A percentile compares a stretch with the other conserved stretches of the same genome.
Conservation (phyloP, 2,113 vertebrate genomes). For the Thermophis baileyi region DNA sequence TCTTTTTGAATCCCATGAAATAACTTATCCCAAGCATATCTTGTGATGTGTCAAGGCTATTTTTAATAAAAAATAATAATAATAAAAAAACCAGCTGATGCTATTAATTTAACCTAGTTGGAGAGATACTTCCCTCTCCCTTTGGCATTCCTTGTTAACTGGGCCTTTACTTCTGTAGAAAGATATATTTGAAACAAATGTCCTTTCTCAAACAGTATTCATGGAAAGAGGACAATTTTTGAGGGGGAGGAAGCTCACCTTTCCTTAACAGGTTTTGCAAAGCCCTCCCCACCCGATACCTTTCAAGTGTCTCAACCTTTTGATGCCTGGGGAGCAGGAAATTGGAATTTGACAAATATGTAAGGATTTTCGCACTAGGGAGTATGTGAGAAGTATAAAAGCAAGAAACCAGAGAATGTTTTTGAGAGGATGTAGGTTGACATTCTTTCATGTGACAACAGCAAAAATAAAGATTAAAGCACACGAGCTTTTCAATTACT, state of each 20-base stretch:
- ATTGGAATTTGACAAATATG: slow-evolving; percentile 21
- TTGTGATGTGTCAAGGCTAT: not conserved
- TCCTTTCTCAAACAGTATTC: not conserved
- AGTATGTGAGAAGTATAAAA: slow-evolving; percentile 6
- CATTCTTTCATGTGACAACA: slow-evolving; percentile 5
- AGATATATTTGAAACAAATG: not conserved
- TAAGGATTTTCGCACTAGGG: slow-evolving; percentile 7
- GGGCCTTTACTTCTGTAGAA: not conserved
- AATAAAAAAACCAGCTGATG: not conserved
- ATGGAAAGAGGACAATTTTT: not conserved
- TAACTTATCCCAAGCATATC: not conserved
- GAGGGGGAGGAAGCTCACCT: not conserved
- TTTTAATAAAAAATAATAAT: not conserved
- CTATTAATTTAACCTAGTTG: not conserved
- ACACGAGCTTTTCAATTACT: not conserved
- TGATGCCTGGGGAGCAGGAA: slow-evolving; percentile 7
- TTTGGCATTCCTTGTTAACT: not conserved
- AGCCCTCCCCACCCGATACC: not conserved
- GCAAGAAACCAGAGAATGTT: slow-evolving; percentile 1
- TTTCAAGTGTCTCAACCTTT: slow-evolving; percentile 8
- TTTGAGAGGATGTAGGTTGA: not conserved
- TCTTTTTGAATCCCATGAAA: not conserved
- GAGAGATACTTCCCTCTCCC: not conserved
- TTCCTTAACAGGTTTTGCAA: not conserved
- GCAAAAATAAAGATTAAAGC: not conserved